phyloP scores from a whole-genome alignment of 2,113 vertebrate species.

The Protobothrops mucrosquamatus region DNA sequence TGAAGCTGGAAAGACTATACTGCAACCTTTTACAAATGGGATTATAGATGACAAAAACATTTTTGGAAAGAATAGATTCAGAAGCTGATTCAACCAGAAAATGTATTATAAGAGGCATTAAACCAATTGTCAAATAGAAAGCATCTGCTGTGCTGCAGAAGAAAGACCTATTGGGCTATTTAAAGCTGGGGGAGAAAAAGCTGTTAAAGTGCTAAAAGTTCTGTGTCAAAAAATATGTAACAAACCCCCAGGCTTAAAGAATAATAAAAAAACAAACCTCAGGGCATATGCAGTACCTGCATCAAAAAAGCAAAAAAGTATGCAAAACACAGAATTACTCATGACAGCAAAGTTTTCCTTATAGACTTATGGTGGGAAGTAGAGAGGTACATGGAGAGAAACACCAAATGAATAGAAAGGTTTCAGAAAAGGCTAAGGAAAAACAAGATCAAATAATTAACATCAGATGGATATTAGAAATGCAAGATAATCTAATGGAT shows the following conservation, averaged over 20 bases:
- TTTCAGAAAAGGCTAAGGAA: background rate
- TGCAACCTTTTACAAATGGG: background rate
- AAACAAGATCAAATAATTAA: background rate
- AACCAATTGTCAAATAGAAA: background rate
- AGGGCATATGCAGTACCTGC: background rate
- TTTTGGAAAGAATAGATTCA: background rate
- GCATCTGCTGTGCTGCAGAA: background rate
- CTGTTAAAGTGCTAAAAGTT: background rate
- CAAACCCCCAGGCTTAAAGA: background rate
- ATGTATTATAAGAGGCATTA: background rate
- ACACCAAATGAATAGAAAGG: background rate
- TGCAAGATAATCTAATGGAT: background rate
- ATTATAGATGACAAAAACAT: background rate
- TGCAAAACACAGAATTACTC: background rate
- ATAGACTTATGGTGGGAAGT: background rate
- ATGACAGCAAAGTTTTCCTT: background rate
- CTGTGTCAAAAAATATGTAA: background rate
- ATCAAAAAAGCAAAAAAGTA: background rate
- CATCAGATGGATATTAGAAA: background rate
- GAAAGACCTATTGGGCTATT: background rate
- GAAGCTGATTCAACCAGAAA: background rate
- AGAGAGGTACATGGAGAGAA: background rate
- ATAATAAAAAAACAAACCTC: background rate
- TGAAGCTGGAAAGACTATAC: background rate
- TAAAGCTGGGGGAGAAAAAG: background rate